Conservation (phyloP, 2,113 vertebrate species). For the Sturnus vulgaris region DNA sequence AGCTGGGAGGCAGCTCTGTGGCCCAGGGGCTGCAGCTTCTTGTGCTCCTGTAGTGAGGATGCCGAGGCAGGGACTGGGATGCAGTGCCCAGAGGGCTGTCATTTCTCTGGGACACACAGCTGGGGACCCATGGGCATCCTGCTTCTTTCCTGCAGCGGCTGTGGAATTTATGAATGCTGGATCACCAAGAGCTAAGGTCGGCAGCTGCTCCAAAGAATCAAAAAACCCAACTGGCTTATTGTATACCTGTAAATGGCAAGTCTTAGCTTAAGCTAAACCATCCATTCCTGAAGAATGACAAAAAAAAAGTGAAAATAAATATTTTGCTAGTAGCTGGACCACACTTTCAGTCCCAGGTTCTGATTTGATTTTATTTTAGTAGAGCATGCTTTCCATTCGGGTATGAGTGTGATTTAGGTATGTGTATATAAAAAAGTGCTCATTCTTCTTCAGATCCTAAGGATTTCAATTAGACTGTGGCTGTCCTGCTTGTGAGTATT, state of each 20-base stretch:
- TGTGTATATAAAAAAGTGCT: neutral
- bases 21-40: neutral
- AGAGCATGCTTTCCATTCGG: neutral
- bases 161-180: neutral
- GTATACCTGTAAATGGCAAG: neutral
- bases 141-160: rapidly evolving
- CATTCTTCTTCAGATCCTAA: neutral
- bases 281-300: neutral
- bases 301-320: neutral
- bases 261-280: neutral
- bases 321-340: neutral
- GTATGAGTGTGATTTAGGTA: neutral
- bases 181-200: neutral
- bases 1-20: neutral
- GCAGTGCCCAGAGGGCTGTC: neutral
- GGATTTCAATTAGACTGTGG: neutral
- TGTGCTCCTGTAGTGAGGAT: rapidly evolving
- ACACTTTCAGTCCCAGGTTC: neutral
- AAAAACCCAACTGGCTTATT: neutral
- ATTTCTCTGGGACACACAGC: neutral
- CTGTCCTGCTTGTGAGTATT: neutral
- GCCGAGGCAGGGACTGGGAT: rapidly evolving
- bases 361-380: neutral
- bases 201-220: neutral
- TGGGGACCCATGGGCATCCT: neutral